Conservation (phyloP, 1,140 invertebrate genomes). For the Amphibalanus amphitrite region DNA sequence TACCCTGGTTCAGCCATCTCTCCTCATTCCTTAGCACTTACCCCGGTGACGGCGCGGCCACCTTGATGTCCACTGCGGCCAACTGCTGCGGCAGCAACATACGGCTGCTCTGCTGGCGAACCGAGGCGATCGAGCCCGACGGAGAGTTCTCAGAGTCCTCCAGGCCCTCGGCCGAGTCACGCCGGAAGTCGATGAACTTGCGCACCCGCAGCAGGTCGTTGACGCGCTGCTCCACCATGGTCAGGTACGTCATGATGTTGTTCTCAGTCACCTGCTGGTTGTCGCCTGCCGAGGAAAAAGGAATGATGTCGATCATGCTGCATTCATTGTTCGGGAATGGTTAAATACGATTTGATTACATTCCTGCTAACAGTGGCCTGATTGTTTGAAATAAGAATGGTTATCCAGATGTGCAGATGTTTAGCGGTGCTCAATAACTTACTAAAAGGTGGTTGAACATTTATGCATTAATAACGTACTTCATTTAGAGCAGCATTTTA, state of each 20-base stretch:
- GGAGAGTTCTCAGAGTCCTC: not conserved
- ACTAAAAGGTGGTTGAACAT: no score
- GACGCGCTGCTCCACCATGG: conserved; percentile 15
- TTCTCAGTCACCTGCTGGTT: conserved; percentile 14
- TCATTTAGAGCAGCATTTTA: no score
- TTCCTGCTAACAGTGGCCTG: no score
- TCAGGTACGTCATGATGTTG: conserved; percentile 17
- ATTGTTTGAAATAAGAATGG: no score
- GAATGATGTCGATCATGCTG: no score
- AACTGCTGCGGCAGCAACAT: not conserved
- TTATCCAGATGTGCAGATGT: no score
- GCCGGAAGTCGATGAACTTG: conserved; percentile 12
- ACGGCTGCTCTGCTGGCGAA: not conserved
- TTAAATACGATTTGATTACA: no score
- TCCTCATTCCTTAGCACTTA: not conserved
- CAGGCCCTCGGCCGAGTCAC: not conserved
- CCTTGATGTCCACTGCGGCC: not conserved
- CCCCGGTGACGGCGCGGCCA: not conserved
- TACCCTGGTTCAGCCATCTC: no score
- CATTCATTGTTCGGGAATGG: no score
- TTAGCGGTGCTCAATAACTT: no score
- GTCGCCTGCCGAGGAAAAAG: not conserved
- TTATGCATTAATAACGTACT: no score
- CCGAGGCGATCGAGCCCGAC: not conserved
- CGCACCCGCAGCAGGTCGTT: conserved; percentile 12